phyloP scores from a whole-genome alignment of 2,888 invertebrate species.

The Spodoptera littoralis region DNA sequence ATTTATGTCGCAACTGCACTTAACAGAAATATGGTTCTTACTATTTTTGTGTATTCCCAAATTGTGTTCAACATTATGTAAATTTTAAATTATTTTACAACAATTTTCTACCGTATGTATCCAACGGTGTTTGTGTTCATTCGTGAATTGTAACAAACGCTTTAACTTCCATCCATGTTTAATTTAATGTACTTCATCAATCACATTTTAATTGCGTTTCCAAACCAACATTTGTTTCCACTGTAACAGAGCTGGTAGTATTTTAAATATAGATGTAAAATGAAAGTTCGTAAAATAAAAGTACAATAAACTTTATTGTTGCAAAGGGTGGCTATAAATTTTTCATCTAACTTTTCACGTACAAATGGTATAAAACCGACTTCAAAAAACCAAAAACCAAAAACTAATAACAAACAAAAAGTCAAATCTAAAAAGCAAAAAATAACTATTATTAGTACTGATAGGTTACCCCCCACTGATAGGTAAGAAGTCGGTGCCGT shows the following conservation, averaged over 20 bases:
- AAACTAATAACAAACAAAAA: no score
- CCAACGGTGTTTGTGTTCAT: slow-evolving; percentile 26
- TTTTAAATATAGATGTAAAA: slow-evolving; percentile 25
- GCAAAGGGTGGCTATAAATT: slow-evolving; percentile 27
- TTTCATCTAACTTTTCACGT: slow-evolving; percentile 33
- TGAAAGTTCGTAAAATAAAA: slow-evolving; percentile 30
- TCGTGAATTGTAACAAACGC: slow-evolving; percentile 28
- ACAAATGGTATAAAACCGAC: slow-evolving; percentile 18
- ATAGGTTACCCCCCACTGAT: no score
- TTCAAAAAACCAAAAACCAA: no score
- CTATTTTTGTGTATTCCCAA: slow-evolving; percentile 14
- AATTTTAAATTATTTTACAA: slow-evolving; percentile 15
- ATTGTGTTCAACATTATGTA: slow-evolving; percentile 3
- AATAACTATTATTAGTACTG: no score
- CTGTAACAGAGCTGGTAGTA: background rate
- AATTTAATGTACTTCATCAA: slow-evolving; percentile 30
- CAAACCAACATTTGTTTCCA: background rate
- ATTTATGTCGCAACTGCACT: slow-evolving; percentile 70
- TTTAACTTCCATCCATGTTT: slow-evolving; percentile 32
- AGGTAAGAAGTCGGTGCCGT: no score
- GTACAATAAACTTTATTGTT: slow-evolving; percentile 35
- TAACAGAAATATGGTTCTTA: slow-evolving; percentile 59
- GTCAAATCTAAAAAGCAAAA: no score
- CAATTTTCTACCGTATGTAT: slow-evolving; percentile 19
- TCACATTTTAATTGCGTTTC: slow-evolving; percentile 11